A percentile compares a stretch with the other conserved stretches of the same genome.
Conservation (phyloP, 2,888 invertebrate species). For the Trachelus tabidus region DNA sequence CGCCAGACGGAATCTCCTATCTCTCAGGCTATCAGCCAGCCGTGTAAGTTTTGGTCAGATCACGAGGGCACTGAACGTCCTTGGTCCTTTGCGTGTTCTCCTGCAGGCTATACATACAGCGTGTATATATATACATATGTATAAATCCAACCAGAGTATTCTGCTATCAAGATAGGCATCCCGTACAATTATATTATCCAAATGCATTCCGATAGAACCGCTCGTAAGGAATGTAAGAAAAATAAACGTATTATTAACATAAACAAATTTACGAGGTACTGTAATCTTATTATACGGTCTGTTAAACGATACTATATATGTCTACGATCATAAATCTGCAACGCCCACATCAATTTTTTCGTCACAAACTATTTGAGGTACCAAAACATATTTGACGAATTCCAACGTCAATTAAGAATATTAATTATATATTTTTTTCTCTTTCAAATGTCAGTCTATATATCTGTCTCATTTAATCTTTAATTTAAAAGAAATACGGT, state of each 20-base stretch:
- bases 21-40: constrained; percentile 12
- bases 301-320: neutral
- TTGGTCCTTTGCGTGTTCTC: constrained; percentile 39
- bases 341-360: neutral
- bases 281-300: neutral
- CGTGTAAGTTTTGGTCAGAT: constrained; percentile 20
- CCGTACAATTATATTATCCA: neutral
- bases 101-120: neutral
- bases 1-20: constrained; percentile 35
- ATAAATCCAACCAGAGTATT: neutral
- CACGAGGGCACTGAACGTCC: constrained; percentile 54
- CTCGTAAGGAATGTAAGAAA: neutral
- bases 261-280: neutral
- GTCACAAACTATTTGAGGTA: neutral
- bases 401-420: neutral
- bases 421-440: neutral
- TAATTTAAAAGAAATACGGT: neutral
- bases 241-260: neutral
- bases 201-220: neutral
- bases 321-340: neutral
- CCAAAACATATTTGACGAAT: neutral
- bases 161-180: neutral
- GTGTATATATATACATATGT: neutral
- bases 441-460: neutral
- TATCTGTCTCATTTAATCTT: neutral